A percentile compares a stretch with the other conserved stretches of the same genome.
Evolutionary conservation across 2,888 invertebrate genomes (phyloP).

Genomic region (Marronus borbonicus): DNA sequence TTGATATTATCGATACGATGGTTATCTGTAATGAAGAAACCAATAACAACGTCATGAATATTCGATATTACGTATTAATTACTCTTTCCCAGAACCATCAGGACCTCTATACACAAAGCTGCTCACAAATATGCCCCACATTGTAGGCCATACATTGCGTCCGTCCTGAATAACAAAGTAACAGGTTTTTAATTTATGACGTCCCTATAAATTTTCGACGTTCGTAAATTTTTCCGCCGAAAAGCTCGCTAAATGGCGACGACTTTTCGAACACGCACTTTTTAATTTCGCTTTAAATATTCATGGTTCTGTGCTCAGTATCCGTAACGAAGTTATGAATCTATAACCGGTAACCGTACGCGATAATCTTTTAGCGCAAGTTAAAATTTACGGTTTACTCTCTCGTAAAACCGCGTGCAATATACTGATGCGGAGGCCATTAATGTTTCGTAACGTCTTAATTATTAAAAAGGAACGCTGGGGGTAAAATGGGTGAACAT

Average conservation of each 20-base stretch:
- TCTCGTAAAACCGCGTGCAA: slow-evolving; percentile 21
- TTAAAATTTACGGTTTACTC: slow-evolving; percentile 41
- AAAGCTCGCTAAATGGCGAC: not conserved
- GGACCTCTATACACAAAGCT: too few relatives aligned
- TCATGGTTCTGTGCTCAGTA: slow-evolving; percentile 23
- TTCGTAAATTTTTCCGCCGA: slow-evolving; percentile 23
- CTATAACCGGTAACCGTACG: not conserved
- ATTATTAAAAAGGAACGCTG: slow-evolving; percentile 32
- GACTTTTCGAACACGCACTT: not conserved
- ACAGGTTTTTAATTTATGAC: slow-evolving; percentile 5
- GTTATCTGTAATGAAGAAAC: too few relatives aligned
- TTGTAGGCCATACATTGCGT: not conserved
- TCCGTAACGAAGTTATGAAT: slow-evolving; percentile 23
- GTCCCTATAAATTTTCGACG: slow-evolving; percentile 30
- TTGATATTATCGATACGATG: too few relatives aligned
- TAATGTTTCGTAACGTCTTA: slow-evolving; percentile 44
- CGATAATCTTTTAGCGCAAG: slow-evolving; percentile 8
- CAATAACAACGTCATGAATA: too few relatives aligned
- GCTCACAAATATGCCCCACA: too few relatives aligned
- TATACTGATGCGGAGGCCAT: not conserved
- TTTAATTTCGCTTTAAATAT: slow-evolving; percentile 42
- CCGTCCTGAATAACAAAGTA: slow-evolving; percentile 5
- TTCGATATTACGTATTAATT: too few relatives aligned
- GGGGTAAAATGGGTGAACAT: not conserved
- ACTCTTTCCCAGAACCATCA: too few relatives aligned